Base-by-base conservation (phyloP, 2,113 vertebrate genomes). In the Lycocorax pyrrhopterus region DNA sequence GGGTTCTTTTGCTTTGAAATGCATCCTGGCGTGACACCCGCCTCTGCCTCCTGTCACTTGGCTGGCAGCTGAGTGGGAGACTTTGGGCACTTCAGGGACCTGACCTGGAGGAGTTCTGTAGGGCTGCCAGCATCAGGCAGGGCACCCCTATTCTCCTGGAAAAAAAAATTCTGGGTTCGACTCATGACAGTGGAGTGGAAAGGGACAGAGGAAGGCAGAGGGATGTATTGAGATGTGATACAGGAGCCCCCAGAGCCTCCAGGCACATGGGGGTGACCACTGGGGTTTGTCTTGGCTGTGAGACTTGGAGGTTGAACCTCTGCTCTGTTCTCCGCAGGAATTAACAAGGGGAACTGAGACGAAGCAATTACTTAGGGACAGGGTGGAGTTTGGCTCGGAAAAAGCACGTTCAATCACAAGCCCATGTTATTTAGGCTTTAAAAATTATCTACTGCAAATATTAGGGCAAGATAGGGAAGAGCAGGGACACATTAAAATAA, bases 1-100 rank as follows among this genome's bases (percentile, higher is more conserved):
- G 68, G 12, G 21, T 32, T 84, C 64, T 63, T 69, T 35, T 75
- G 55, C 94, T 97, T 96, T 94, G 93, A 94, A 92, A 90, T 93
- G 51, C 90, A 80, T 68, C 68, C 55, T 4, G 11, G 56, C 0
- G 0, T 71, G 68, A 77, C 71, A 93, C 30, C 68, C 0, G 0
- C 75, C 51, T 52, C 71, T 94, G 63, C 63, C 39, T 79, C 68
- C 59, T 77, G 71, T 35, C 82, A 37, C 2, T 5, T 1, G 1
- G 56, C 73, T 52, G 71, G 62, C 87, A 79, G 66, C 87, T 49
- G 58, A 72, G 32, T 2, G 0, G 49, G 64, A 93, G 39, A 69
- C 51, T 94, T 94, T 0, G 39, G 63, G 39, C 44, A 25, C 44
- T 39, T 44, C 6, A 16, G 67, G 43, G 46, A 60, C 35, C 33